Percentiles rank a stretch among this genome's conserved stretches.
These are phyloP conservation scores for Lerista edwardsae DNA, from an alignment of 2,797 vertebrate species.

Conservation along the genomic window DNA sequence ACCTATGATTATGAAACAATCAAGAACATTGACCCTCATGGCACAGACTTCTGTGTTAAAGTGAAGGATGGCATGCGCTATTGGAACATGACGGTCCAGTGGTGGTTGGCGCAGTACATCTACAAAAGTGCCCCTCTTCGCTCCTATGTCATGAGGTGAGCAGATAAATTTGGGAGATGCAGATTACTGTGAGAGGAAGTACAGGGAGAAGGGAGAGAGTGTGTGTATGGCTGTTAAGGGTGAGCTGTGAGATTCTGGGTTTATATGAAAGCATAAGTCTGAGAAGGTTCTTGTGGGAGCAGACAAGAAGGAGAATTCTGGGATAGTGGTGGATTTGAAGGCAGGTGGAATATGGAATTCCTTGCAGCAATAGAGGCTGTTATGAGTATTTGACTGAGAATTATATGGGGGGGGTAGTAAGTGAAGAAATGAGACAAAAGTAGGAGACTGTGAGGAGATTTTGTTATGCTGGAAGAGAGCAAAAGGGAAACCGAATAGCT, in stretches of 20 bases:
- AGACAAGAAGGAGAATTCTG: neutral
- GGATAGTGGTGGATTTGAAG: neutral
- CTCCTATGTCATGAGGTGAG: constrained; percentile 86
- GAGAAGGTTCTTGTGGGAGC: no score
- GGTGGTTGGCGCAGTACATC: constrained; percentile 93
- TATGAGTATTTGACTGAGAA: neutral
- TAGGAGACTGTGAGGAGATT: neutral
- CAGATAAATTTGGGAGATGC: neutral
- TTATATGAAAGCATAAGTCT: no score
- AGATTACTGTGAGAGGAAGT: neutral
- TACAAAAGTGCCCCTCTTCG: constrained; percentile 86
- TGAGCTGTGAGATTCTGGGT: neutral
- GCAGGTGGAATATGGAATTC: no score
- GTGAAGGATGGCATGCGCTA: constrained; percentile 93
- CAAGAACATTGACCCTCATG: constrained; percentile 92
- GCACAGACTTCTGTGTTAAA: constrained; percentile 91
- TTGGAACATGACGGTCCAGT: constrained; percentile 97
- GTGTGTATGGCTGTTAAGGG: neutral
- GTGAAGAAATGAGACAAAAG: neutral
- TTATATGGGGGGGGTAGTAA: neutral
- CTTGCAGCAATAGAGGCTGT: neutral
- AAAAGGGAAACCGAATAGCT: no score
- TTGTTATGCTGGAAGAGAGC: no score
- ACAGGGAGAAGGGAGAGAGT: neutral
- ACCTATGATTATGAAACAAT: constrained; percentile 88